Evolutionary conservation across 2,797 vertebrate species (phyloP), one percentile per base, ranked within the genome.

Genomic region (Enteromius viviparus): DNA sequence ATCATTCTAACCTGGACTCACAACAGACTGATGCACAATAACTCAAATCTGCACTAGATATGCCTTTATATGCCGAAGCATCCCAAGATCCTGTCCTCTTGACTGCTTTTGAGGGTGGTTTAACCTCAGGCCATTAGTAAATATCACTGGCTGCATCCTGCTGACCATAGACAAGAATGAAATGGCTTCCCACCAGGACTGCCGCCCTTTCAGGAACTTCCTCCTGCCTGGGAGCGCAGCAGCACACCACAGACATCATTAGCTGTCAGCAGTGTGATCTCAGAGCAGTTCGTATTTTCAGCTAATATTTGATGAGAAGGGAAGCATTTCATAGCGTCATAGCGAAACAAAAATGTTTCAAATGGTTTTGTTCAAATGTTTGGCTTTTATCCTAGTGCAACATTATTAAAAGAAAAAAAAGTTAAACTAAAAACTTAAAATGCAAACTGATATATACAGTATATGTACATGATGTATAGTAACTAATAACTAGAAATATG

Each of bases 161-260:
- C 89, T 75, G 62, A 84, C 88, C 77, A 78, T 85, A 83, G 89
- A 89, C 65, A 68, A 62, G 86, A 89, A 92, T 89, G 84, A 92
- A 92, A 92, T 87, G 87, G 87, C 37, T 75, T 84, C 90, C 82
- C 88, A 84, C 90, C 87, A 80, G 89, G 89, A 85, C 84, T 83
- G 80, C 87, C 86, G 89, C 85, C 87, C 85, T 85, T 88, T 91
- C 89, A 88, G 83, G 92, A 93, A 90, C 89, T 90, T 90, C 85
- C 83, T 80, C 86, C 83, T 86, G 88, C 88, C 90, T 85, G 83
- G 87, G 91, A 90, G 89, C 88, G 87, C 79, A 76, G 85, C 82
- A 85, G 83, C 85, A 81, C 8, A 69, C 77, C 84, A 40, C 32
- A 86, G 86, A 37, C 77, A 69, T 79, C 78, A 69, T 80, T 80